Conservation (phyloP, 2,113 vertebrate species). For the Emydocephalus ijimae region DNA sequence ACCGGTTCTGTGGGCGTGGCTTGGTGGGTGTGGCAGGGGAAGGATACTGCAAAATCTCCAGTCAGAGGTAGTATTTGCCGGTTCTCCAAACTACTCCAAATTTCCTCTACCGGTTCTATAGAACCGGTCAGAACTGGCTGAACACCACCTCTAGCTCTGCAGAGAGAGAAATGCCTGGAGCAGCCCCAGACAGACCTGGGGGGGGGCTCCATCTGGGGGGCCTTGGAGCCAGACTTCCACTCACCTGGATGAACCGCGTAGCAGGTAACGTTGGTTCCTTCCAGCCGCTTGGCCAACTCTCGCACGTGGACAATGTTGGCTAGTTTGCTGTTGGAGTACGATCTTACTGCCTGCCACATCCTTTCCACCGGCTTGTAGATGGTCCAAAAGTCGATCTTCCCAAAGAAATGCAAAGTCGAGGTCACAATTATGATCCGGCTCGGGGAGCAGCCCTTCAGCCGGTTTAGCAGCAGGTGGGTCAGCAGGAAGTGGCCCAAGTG, state of each 20-base stretch:
- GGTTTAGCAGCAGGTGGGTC: conserved; percentile 83
- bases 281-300: conserved; percentile 81
- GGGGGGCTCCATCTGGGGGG: too few species aligned
- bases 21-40: too few species aligned
- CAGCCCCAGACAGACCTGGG: background rate
- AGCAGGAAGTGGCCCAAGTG: conserved; percentile 89
- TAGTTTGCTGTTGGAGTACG: conserved; percentile 88
- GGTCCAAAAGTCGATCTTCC: conserved; percentile 68
- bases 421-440: conserved; percentile 85
- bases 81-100: too few species aligned
- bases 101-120: too few species aligned
- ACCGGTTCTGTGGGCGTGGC: too few species aligned
- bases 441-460: conserved; percentile 71
- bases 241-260: conserved; percentile 88
- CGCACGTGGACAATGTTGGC: conserved; percentile 86
- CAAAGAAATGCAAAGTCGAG: conserved; percentile 69
- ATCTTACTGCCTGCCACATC: conserved; percentile 60
- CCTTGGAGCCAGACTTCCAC: background rate
- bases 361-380: conserved; percentile 62
- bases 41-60: too few species aligned
- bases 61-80: too few species aligned
- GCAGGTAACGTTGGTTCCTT: conserved; percentile 80
- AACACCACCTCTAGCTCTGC: background rate
- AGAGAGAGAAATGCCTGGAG: background rate
- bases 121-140: too few species aligned